phyloP scores from a whole-genome alignment of 2,113 vertebrate genomes.

The Microtus richardsoni region DNA sequence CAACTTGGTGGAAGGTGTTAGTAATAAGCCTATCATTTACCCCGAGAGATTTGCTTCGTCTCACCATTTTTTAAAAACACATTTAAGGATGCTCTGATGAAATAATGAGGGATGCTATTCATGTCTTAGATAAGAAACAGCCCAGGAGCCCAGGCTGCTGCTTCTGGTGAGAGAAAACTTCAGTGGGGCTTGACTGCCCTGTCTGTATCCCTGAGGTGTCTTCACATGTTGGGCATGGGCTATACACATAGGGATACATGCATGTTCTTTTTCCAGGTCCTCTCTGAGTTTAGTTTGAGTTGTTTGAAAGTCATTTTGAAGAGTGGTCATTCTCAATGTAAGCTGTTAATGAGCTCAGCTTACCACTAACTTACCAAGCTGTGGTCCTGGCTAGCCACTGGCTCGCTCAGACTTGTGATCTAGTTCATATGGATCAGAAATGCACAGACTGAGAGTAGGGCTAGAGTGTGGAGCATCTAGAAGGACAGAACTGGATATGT shows the following conservation, averaged over 20 bases:
- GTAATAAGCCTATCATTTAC: neutral
- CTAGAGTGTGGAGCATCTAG: neutral
- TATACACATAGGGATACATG: neutral
- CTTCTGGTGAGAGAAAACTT: neutral
- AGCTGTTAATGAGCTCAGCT: neutral
- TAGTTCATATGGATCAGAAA: neutral
- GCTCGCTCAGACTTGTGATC: neutral
- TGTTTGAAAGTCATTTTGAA: neutral
- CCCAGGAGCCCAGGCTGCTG: neutral
- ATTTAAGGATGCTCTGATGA: neutral
- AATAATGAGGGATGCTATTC: neutral
- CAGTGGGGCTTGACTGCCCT: neutral
- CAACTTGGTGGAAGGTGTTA: neutral
- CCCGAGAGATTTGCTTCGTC: neutral
- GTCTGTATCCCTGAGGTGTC: neutral
- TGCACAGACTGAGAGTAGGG: neutral
- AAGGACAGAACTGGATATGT: neutral
- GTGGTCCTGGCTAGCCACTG: neutral
- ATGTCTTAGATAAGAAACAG: slow-evolving; percentile 12
- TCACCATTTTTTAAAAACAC: neutral
- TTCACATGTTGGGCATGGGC: neutral
- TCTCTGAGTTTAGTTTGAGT: slow-evolving; percentile 30
- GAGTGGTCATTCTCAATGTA: neutral
- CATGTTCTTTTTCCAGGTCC: neutral
- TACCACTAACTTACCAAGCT: neutral